Evolutionary conservation across 2,888 invertebrate genomes (phyloP).

Genomic region (Didymodactylos carnosus): DNA sequence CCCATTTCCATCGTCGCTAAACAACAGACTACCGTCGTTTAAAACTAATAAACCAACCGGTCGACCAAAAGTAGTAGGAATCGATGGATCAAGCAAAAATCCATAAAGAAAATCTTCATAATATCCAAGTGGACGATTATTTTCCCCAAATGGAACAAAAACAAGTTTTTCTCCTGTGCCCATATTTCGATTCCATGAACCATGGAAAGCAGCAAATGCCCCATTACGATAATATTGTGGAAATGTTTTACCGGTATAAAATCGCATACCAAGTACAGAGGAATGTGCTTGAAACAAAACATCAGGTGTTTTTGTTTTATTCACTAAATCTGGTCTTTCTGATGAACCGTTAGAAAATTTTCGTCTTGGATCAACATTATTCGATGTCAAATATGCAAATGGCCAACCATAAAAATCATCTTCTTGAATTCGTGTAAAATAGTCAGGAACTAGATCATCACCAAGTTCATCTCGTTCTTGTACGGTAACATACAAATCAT

Average conservation of each 20-base stretch:
- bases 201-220: background rate
- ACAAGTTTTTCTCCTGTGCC: background rate
- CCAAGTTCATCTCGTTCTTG: background rate
- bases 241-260: background rate
- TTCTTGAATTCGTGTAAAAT: background rate
- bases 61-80: background rate
- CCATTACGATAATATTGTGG: background rate
- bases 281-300: background rate
- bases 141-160: background rate
- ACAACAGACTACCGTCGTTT: background rate
- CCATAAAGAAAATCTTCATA: background rate
- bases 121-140: background rate
- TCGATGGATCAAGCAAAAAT: background rate
- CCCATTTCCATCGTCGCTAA: background rate
- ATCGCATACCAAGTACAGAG: background rate
- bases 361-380: background rate
- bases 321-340: background rate
- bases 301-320: background rate
- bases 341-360: background rate
- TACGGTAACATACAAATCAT: background rate
- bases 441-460: background rate
- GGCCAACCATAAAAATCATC: background rate
- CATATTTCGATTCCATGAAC: background rate
- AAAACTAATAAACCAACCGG: background rate
- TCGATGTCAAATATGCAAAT: background rate